These are phyloP conservation scores for Colletes latitarsis DNA, from an alignment of 1,140 invertebrate species.

Conservation along the genomic window DNA sequence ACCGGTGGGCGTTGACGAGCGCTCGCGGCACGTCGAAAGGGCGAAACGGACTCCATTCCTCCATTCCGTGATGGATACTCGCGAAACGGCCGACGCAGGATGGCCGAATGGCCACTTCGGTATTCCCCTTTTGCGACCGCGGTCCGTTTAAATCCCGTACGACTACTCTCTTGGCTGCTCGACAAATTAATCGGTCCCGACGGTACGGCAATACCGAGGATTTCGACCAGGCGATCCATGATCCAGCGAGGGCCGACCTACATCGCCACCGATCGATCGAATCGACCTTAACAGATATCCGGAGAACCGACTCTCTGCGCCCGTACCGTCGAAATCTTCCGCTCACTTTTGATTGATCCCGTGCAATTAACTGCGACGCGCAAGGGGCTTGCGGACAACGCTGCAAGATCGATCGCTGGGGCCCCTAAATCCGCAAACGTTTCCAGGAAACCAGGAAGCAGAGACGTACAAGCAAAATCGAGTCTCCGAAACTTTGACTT, in stretches of 20 bases:
- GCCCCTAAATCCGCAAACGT: too few relatives aligned
- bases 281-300: constrained; percentile 52
- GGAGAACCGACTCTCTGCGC: not conserved
- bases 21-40: not conserved
- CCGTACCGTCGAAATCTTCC: constrained; percentile 46
- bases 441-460: not conserved
- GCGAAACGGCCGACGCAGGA: constrained; percentile 45
- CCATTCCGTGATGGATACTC: constrained; percentile 40
- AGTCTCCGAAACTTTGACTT: too few relatives aligned
- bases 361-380: constrained; percentile 31
- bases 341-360: constrained; percentile 41
- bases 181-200: constrained; percentile 67
- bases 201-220: constrained; percentile 63
- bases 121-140: constrained; percentile 62
- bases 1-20: constrained; percentile 27
- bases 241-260: constrained; percentile 14
- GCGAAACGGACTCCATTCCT: constrained; percentile 21
- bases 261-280: constrained; percentile 44
- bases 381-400: not conserved
- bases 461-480: too few relatives aligned
- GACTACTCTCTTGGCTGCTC: constrained; percentile 60
- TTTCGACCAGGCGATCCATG: constrained; percentile 56
- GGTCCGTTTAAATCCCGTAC: constrained; percentile 64
- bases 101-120: constrained; percentile 41
- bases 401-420: not conserved